These are phyloP conservation scores for Ecdyonurus torrentis DNA, from an alignment of 2,888 invertebrate species.

Conservation along the genomic window DNA sequence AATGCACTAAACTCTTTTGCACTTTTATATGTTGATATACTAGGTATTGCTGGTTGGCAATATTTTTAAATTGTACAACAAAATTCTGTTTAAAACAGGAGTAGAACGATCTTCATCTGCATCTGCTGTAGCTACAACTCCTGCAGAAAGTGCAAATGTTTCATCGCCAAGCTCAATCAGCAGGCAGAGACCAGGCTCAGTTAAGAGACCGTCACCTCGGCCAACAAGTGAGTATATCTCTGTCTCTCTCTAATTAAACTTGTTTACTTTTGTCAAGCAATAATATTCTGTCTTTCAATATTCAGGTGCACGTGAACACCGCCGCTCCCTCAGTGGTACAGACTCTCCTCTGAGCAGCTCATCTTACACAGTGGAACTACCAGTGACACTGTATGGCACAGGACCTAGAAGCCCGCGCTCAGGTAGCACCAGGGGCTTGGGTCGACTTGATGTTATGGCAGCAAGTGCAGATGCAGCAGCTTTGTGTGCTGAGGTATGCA, in stretches of 20 bases:
- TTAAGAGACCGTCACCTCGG: not conserved
- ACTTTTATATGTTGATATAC: no score
- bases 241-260: not conserved
- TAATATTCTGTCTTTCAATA: no score
- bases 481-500: not conserved
- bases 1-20: no score
- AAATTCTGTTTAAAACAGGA: no score
- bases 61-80: no score
- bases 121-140: not conserved
- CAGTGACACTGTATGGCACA: conserved; percentile 9
- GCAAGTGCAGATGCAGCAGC: conserved; percentile 5
- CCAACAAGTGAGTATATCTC: not conserved
- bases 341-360: conserved; percentile 4
- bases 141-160: no score
- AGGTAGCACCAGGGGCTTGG: not conserved
- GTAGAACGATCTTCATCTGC: not conserved
- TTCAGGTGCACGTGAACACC: not conserved
- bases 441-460: not conserved
- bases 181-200: not conserved
- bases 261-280: not conserved
- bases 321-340: not conserved
- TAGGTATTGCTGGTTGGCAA: no score
- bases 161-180: not conserved
- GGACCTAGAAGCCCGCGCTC: not conserved
- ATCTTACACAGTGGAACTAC: conserved; percentile 11